Evolutionary conservation across 2,113 vertebrate genomes (phyloP).

Genomic region (Centrocercus urophasianus): DNA sequence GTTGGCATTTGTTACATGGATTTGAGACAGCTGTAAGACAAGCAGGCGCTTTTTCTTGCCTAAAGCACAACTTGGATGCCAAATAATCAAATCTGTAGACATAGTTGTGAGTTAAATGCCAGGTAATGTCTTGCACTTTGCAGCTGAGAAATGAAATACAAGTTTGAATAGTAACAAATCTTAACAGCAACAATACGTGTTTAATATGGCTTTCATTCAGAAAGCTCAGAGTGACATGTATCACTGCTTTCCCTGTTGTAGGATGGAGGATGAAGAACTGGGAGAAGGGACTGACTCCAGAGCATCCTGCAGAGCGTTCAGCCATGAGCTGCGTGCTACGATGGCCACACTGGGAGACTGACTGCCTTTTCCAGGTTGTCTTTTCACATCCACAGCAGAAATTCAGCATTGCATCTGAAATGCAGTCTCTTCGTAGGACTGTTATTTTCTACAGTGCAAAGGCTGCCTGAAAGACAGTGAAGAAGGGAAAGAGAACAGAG

Average conservation of each 20-base stretch:
- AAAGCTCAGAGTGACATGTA: not conserved
- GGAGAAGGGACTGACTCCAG: not conserved
- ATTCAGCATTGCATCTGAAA: not conserved
- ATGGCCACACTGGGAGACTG: not conserved
- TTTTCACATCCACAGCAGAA: not conserved
- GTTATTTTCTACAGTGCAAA: not conserved
- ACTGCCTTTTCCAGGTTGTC: not conserved
- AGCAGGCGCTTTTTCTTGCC: not conserved
- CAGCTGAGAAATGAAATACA: not conserved
- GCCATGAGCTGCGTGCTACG: not conserved
- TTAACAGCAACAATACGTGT: not conserved
- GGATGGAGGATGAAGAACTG: not conserved
- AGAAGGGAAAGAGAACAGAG: not conserved
- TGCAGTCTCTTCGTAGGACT: not conserved
- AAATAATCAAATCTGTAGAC: not conserved
- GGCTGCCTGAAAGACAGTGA: not conserved
- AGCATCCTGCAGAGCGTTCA: not conserved
- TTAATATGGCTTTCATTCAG: not conserved
- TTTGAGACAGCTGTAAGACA: not conserved
- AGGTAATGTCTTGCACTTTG: not conserved
- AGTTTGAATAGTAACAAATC: not conserved
- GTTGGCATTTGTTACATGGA: not conserved
- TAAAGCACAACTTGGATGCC: not conserved
- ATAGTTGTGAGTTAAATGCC: not conserved
- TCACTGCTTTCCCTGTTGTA: not conserved